Percentiles rank a stretch among this genome's conserved stretches.
Evolutionary conservation across 2,888 invertebrate genomes (phyloP).

Genomic region (Chironomus tentans): DNA sequence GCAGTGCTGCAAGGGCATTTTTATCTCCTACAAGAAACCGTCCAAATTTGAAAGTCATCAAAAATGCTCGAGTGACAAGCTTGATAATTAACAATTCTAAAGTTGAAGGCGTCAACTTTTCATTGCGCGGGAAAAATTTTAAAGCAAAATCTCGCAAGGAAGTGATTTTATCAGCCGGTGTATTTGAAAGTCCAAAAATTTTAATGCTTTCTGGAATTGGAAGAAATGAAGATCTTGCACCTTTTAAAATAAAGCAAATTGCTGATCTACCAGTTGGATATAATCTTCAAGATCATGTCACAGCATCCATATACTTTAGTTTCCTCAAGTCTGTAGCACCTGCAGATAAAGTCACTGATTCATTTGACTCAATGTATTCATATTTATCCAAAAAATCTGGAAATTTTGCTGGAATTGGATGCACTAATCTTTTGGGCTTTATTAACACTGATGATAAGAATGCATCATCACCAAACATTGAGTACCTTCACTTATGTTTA

Average conservation of each 20-base stretch:
- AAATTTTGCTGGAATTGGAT: background rate
- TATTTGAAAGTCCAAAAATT: background rate
- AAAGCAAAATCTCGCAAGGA: background rate
- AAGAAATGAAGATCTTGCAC: background rate
- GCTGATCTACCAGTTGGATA: constrained; percentile 9
- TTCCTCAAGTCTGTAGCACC: background rate
- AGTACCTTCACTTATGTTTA: constrained; percentile 41
- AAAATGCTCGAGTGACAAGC: constrained; percentile 31
- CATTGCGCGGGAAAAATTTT: constrained; percentile 33
- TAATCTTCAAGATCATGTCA: constrained; percentile 18
- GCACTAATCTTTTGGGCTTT: background rate
- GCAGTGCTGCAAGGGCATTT: constrained; percentile 21
- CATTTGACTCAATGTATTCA: background rate
- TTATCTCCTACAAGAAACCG: constrained; percentile 12
- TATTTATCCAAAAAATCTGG: background rate
- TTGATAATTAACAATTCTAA: constrained; percentile 32
- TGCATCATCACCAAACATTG: constrained; percentile 49
- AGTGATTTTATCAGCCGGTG: background rate
- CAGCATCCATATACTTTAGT: background rate
- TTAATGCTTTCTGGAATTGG: background rate
- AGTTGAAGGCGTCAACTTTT: constrained; percentile 47
- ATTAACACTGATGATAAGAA: background rate
- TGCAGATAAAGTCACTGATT: background rate
- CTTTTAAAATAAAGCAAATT: background rate
- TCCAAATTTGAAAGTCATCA: constrained; percentile 28